Percentiles rank a stretch among this genome's conserved stretches.
These are phyloP conservation scores for Pseudonaja textilis DNA, from an alignment of 2,113 vertebrate genomes.

Conservation along the genomic window DNA sequence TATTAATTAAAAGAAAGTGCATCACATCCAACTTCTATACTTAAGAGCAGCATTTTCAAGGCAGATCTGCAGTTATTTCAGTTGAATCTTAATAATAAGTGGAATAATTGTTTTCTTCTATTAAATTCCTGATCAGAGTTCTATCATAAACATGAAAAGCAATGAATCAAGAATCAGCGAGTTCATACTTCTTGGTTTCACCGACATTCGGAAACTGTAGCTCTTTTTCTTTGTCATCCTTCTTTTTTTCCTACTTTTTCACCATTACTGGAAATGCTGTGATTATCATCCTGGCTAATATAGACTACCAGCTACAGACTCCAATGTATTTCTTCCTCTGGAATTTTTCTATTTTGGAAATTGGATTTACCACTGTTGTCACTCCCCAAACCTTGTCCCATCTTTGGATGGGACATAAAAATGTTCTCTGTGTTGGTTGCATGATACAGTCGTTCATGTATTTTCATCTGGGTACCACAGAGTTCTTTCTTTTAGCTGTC, in stretches of 20 bases:
- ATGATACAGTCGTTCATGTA: not conserved
- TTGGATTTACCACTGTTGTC: not conserved
- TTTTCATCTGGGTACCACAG: not conserved
- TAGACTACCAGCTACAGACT: constrained; percentile 12
- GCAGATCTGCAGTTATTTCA: no score
- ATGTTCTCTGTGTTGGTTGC: not conserved
- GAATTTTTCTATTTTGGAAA: not conserved
- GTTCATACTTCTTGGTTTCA: constrained; percentile 53
- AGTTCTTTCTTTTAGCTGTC: not conserved
- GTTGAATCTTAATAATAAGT: no score
- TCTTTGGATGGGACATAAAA: not conserved
- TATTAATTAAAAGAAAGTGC: no score
- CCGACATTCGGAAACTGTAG: constrained; percentile 25
- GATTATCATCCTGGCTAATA: constrained; percentile 41
- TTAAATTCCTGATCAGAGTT: not conserved
- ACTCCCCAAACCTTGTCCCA: not conserved
- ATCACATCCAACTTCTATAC: no score
- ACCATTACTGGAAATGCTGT: constrained; percentile 42
- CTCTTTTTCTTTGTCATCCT: constrained; percentile 35
- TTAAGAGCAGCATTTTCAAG: no score
- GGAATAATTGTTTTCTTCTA: no score
- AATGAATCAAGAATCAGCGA: not conserved
- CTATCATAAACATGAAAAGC: not conserved
- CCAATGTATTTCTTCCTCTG: not conserved
- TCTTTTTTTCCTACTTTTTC: constrained; percentile 37